Conservation (phyloP, 2,797 vertebrate species). For the Sebastes alutus region DNA sequence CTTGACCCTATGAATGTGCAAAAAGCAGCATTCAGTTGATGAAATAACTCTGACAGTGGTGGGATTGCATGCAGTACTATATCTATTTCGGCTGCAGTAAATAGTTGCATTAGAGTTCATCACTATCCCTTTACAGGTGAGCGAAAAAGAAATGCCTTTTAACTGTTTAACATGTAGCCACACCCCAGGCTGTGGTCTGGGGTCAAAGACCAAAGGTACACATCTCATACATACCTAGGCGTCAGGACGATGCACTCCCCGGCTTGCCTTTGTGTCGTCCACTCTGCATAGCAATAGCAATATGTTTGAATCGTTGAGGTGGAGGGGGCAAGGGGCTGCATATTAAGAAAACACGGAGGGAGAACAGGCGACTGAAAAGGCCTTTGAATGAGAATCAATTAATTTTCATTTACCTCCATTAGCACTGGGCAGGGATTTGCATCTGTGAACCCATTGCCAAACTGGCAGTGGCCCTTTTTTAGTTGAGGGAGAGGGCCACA, state of each 20-base stretch:
- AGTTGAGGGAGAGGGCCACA: constrained; percentile 72
- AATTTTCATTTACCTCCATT: constrained; percentile 88
- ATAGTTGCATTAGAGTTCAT: not conserved
- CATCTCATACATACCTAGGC: constrained; percentile 69
- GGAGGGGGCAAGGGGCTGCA: constrained; percentile 72
- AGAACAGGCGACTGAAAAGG: constrained; percentile 77
- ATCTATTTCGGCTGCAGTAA: not conserved
- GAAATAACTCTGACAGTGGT: not conserved
- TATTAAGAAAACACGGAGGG: constrained; percentile 79
- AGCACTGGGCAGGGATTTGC: constrained; percentile 83
- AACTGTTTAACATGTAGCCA: constrained; percentile 29
- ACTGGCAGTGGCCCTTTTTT: constrained; percentile 75
- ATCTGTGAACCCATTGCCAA: constrained; percentile 83
- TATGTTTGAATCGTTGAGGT: constrained; percentile 69
- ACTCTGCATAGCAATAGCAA: constrained; percentile 73
- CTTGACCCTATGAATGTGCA: not conserved
- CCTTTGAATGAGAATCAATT: constrained; percentile 84
- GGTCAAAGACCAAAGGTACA: constrained; percentile 59
- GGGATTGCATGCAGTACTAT: not conserved
- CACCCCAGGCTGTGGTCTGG: constrained; percentile 25
- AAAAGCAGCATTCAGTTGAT: not conserved
- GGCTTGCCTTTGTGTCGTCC: constrained; percentile 63
- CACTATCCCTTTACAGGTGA: not conserved
- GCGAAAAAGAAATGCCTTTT: not conserved
- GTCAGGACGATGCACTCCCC: constrained; percentile 46